Conservation (phyloP, 2,888 invertebrate genomes). For the Physocephala rufipes region DNA sequence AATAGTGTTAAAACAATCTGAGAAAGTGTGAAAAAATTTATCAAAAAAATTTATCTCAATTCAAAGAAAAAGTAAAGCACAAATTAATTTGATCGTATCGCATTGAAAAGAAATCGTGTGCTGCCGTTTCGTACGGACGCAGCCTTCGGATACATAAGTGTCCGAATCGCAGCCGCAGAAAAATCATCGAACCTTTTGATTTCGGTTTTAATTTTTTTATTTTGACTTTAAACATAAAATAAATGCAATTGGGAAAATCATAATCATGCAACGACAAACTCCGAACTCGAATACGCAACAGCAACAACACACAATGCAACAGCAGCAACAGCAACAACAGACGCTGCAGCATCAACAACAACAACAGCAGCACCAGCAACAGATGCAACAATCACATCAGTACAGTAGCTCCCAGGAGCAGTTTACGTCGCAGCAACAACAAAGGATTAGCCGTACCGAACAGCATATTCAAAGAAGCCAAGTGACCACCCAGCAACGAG, state of each 20-base stretch:
- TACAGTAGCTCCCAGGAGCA: constrained; percentile 78
- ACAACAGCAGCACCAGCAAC: constrained; percentile 55
- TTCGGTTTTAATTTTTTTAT: constrained; percentile 51
- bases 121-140: constrained; percentile 33
- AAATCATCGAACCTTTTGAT: constrained; percentile 30
- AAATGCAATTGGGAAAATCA: constrained; percentile 65
- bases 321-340: constrained; percentile 67
- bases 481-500: constrained; percentile 76
- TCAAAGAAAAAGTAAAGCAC: constrained; percentile 5
- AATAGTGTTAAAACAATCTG: constrained; percentile 39
- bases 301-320: constrained; percentile 68
- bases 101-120: constrained; percentile 23
- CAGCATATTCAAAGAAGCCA: constrained; percentile 78
- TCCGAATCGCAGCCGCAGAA: constrained; percentile 25
- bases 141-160: not conserved
- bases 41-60: constrained; percentile 27
- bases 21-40: constrained; percentile 38
- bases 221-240: no score
- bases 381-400: constrained; percentile 68
- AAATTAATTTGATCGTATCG: no score
- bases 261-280: constrained; percentile 78
- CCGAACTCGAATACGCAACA: constrained; percentile 67
- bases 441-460: constrained; percentile 76
- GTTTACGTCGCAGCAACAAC: constrained; percentile 70
- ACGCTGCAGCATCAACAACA: constrained; percentile 63